Evolutionary conservation across 2,888 invertebrate genomes (phyloP).

Genomic region (Phania funesta): DNA sequence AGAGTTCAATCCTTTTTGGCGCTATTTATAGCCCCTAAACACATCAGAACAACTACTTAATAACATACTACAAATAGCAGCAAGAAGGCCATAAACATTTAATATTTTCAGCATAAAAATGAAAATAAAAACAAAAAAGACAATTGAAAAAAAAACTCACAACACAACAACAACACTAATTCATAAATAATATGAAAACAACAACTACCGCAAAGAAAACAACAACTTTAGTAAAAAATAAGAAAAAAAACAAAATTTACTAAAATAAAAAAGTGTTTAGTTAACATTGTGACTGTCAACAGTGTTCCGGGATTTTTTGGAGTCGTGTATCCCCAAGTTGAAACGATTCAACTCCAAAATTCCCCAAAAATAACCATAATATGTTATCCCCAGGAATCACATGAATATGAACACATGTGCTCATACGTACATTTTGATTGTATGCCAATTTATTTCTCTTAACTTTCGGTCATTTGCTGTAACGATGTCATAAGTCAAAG

Average conservation of each 20-base stretch:
- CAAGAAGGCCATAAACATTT: conserved; percentile 44
- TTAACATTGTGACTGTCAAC: background rate
- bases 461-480: too few relatives aligned
- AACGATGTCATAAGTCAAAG: too few relatives aligned
- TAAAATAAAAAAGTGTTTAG: background rate
- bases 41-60: conserved; percentile 4
- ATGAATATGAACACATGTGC: too few relatives aligned
- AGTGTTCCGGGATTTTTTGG: too few relatives aligned
- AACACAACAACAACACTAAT: conserved; percentile 25
- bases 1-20: conserved; percentile 39
- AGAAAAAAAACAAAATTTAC: background rate
- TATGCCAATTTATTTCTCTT: too few relatives aligned
- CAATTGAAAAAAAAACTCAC: background rate
- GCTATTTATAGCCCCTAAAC: conserved; percentile 54
- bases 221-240: conserved; percentile 5
- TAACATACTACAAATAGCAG: background rate
- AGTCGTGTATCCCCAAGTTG: too few relatives aligned
- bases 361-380: too few relatives aligned
- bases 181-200: conserved; percentile 45
- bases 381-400: too few relatives aligned
- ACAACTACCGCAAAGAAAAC: background rate
- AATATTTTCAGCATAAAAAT: conserved; percentile 50
- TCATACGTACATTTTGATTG: too few relatives aligned
- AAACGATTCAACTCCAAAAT: too few relatives aligned
- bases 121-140: conserved; percentile 33